Evolutionary conservation across 2,113 vertebrate species (phyloP).

Genomic region (Erpornis zantholeuca): DNA sequence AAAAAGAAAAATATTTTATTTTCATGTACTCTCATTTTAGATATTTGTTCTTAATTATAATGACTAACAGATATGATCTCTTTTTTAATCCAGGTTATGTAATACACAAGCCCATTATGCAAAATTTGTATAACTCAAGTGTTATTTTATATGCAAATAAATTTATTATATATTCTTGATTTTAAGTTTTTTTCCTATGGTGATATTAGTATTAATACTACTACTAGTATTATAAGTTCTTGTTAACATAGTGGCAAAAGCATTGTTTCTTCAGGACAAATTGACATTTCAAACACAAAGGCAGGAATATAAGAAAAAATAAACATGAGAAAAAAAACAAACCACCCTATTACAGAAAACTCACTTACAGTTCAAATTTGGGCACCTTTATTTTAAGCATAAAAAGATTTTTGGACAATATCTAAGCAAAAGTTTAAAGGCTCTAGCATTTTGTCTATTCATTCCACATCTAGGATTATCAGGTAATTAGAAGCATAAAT

Average conservation of each 20-base stretch:
- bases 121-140: neutral
- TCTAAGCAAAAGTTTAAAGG: neutral
- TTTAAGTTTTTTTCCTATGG: neutral
- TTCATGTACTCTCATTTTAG: neutral
- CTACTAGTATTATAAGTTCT: neutral
- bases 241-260: neutral
- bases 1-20: neutral
- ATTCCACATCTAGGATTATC: neutral
- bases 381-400: neutral
- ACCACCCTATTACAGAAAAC: neutral
- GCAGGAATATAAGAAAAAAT: neutral
- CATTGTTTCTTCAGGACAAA: neutral
- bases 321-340: neutral
- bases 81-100: neutral
- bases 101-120: neutral
- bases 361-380: neutral
- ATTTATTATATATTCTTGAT: neutral
- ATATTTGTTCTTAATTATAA: neutral
- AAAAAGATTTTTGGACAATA: neutral
- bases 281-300: neutral
- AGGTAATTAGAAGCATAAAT: neutral
- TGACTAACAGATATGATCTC: neutral
- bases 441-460: neutral
- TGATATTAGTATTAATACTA: neutral
- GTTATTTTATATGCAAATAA: neutral